Conservation (phyloP, 1,140 invertebrate genomes). For the Palaemon carinicauda region DNA sequence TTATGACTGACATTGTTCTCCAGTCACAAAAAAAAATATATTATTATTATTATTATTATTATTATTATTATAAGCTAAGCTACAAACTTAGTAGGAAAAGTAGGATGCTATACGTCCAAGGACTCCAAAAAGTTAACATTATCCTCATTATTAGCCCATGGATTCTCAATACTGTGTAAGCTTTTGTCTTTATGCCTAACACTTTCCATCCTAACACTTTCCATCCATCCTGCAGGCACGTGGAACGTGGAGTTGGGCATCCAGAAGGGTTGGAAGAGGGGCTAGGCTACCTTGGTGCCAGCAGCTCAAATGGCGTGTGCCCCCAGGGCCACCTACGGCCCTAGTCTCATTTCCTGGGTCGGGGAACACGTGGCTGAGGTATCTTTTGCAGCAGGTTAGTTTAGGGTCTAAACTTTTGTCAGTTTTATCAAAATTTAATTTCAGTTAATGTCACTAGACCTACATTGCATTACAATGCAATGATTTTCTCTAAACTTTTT, state of each 20-base stretch:
- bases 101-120: no score
- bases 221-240: slow-evolving; percentile 7
- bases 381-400: slow-evolving; percentile 75
- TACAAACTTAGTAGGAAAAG: no score
- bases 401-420: no score
- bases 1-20: no score
- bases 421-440: no score
- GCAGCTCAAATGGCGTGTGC: slow-evolving; percentile 64
- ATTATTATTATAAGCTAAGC: no score
- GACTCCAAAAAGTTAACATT: no score
- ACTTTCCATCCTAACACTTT: background rate
- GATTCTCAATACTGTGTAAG: background rate
- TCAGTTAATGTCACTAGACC: background rate
- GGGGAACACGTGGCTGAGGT: slow-evolving; percentile 82
- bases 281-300: slow-evolving; percentile 68
- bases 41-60: no score
- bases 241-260: slow-evolving; percentile 47
- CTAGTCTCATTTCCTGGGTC: slow-evolving; percentile 80
- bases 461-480: no score
- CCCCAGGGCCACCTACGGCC: slow-evolving; percentile 68
- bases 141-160: no score
- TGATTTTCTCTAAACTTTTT: no score
- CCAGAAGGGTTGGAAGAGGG: slow-evolving; percentile 61
- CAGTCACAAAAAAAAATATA: no score
- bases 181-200: background rate